These are phyloP conservation scores for Catharus minimus DNA, from an alignment of 2,113 vertebrate genomes.

Conservation along the genomic window DNA sequence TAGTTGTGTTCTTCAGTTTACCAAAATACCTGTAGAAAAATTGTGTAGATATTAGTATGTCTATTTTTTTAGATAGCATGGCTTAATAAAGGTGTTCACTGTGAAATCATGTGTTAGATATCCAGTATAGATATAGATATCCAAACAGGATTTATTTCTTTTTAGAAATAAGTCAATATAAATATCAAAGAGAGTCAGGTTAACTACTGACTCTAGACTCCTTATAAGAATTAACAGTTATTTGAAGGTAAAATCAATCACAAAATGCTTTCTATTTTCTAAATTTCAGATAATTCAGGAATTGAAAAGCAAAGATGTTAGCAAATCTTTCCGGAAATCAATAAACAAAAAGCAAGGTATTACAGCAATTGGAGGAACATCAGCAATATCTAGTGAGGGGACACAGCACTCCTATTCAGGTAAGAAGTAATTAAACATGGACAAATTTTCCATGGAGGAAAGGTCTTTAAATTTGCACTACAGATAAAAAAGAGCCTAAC, in stretches of 20 bases:
- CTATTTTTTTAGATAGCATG: neutral
- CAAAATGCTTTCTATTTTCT: neutral
- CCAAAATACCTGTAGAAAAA: neutral
- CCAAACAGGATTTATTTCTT: neutral
- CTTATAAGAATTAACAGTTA: neutral
- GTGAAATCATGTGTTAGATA: neutral
- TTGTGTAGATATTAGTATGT: neutral
- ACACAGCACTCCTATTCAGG: conserved; percentile 97
- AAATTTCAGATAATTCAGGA: conserved; percentile 88
- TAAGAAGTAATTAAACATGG: conserved; percentile 52
- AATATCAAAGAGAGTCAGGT: neutral
- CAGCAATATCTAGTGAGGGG: conserved; percentile 89
- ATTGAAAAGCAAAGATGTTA: conserved; percentile 91
- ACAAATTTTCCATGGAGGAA: neutral
- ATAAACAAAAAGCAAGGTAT: conserved; percentile 91
- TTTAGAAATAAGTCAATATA: neutral
- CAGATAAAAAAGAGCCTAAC: neutral
- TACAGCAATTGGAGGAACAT: conserved; percentile 91
- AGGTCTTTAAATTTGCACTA: neutral
- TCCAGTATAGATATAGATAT: neutral
- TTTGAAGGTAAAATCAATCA: neutral
- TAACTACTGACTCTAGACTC: neutral
- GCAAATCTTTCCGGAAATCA: conserved; percentile 89
- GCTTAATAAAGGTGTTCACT: neutral
- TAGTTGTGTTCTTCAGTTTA: neutral